Percentiles rank a stretch among this genome's conserved stretches.
Conservation (phyloP, 2,797 vertebrate species). For the Hippoglossus hippoglossus region DNA sequence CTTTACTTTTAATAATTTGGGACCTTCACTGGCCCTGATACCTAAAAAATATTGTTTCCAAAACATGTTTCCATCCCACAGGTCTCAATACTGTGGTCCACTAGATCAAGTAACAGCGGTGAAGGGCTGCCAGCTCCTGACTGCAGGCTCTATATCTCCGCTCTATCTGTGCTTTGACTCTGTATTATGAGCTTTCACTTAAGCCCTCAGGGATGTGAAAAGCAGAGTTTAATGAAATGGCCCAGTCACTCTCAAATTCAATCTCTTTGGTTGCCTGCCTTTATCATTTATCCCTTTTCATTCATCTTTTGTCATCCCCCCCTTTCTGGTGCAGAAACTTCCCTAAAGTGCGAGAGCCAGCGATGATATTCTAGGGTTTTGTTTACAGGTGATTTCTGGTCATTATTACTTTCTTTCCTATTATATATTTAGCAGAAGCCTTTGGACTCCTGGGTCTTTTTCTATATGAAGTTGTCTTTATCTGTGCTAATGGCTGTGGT, state of each 20-base stretch:
- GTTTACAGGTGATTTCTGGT: not conserved
- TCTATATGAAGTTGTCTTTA: too few species aligned
- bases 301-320: not conserved
- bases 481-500: too few species aligned
- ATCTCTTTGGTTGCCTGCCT: too few species aligned
- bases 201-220: conserved; percentile 9
- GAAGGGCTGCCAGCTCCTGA: conserved; percentile 9
- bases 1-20: too few species aligned
- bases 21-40: too few species aligned
- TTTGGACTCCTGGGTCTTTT: too few species aligned
- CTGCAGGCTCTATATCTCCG: conserved; percentile 2
- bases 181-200: conserved; percentile 21
- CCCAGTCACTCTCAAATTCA: too few species aligned
- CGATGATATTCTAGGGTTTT: not conserved
- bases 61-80: too few species aligned
- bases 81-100: not conserved
- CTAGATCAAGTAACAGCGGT: not conserved
- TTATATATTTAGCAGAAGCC: too few species aligned
- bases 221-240: conserved; percentile 8
- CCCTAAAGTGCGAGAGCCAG: not conserved
- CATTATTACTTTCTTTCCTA: not conserved
- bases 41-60: too few species aligned
- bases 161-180: conserved; percentile 12
- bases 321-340: too few species aligned
- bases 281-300: conserved; percentile 10